A percentile compares a stretch with the other conserved stretches of the same genome.
phyloP scores from a whole-genome alignment of 1,140 invertebrate genomes.

The Sinonovacula constricta region DNA sequence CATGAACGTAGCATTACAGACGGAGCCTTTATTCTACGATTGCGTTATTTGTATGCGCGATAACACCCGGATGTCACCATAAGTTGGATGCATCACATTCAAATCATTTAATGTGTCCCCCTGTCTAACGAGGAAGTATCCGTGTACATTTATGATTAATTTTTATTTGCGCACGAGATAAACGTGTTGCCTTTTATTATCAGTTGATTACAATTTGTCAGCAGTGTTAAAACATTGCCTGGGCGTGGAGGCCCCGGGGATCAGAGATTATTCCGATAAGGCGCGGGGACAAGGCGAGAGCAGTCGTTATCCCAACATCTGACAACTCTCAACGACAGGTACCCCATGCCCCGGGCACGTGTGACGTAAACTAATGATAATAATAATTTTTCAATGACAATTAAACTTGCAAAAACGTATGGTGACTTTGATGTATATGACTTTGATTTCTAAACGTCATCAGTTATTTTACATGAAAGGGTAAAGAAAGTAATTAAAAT shows the following conservation, averaged over 20 bases:
- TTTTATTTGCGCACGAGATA: constrained; percentile 33
- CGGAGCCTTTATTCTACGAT: too few species aligned
- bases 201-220: background rate
- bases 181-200: background rate
- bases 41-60: too few species aligned
- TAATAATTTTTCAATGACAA: background rate
- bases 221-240: background rate
- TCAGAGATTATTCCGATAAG: background rate
- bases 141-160: constrained; percentile 5
- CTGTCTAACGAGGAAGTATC: constrained; percentile 29
- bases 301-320: background rate
- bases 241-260: too few species aligned
- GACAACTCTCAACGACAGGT: background rate
- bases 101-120: too few species aligned
- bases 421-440: background rate
- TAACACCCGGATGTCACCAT: too few species aligned
- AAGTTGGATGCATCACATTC: too few species aligned
- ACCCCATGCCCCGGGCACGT: background rate
- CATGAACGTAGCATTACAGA: too few species aligned
- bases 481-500: background rate
- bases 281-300: background rate
- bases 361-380: background rate
- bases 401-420: background rate
- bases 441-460: too few species aligned
- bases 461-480: too few species aligned